Evolutionary conservation across 2,888 invertebrate genomes (phyloP).

Genomic region (Cybosia mesomella): DNA sequence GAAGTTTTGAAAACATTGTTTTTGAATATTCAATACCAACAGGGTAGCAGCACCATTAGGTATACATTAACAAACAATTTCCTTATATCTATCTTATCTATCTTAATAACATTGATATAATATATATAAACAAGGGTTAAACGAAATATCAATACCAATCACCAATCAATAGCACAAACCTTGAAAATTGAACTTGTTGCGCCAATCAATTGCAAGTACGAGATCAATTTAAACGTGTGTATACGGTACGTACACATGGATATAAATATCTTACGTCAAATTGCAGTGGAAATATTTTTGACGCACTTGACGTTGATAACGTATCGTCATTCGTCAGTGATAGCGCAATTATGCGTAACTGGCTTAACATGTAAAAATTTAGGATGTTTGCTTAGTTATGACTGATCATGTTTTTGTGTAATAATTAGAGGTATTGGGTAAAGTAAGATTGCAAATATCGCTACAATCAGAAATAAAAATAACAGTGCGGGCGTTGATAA

Average conservation of each 20-base stretch:
- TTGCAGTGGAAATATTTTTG: slow-evolving; percentile 9
- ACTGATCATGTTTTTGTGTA: not conserved
- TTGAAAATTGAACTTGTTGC: slow-evolving; percentile 46
- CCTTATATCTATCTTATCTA: not conserved
- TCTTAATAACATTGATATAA: slow-evolving; percentile 18
- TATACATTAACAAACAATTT: not conserved
- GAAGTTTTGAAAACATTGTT: too few relatives aligned
- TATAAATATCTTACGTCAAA: not conserved
- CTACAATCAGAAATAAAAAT: not conserved
- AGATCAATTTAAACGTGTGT: slow-evolving; percentile 23
- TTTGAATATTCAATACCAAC: not conserved
- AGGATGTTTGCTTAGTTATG: not conserved
- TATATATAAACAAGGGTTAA: slow-evolving; percentile 52
- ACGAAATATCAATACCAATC: slow-evolving; percentile 44
- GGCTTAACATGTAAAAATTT: not conserved
- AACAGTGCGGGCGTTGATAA: not conserved
- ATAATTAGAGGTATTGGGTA: not conserved
- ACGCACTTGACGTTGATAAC: slow-evolving; percentile 4
- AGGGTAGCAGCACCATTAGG: not conserved
- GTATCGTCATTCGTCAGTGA: not conserved
- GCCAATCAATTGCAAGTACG: slow-evolving; percentile 30
- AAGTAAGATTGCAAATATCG: not conserved
- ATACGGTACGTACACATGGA: not conserved
- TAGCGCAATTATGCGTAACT: not conserved
- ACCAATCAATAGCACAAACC: slow-evolving; percentile 39